phyloP scores from a whole-genome alignment of 2,113 vertebrate genomes.

The Hemiprocne comata region DNA sequence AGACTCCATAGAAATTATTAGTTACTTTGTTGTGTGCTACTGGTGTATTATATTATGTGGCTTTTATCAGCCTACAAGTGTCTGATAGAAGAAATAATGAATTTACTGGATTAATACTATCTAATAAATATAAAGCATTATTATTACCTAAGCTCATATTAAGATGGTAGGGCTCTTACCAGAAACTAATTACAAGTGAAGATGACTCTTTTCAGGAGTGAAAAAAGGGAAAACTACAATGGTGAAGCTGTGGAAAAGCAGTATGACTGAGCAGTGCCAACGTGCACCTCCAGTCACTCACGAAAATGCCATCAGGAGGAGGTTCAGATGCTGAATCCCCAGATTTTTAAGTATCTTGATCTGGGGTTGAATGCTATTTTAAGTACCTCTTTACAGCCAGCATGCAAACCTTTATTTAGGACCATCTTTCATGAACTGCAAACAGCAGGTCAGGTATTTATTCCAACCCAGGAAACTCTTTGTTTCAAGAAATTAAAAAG shows the following conservation, averaged over 20 bases:
- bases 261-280: neutral
- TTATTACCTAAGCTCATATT: neutral
- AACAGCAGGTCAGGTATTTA: slow-evolving; percentile 8
- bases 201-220: neutral
- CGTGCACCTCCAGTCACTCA: neutral
- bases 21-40: neutral
- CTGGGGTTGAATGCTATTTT: neutral
- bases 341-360: neutral
- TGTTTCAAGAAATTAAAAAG: neutral
- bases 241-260: neutral
- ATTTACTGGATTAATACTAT: neutral
- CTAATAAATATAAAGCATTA: neutral
- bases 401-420: slow-evolving; percentile 35
- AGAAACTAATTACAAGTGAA: neutral
- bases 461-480: neutral
- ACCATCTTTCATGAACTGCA: slow-evolving; percentile 18
- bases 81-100: neutral
- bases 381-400: neutral
- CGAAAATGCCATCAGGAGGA: neutral
- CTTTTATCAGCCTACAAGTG: neutral
- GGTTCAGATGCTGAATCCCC: neutral
- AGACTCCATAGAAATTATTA: neutral
- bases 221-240: neutral
- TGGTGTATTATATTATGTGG: neutral
- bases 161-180: neutral